phyloP scores from a whole-genome alignment of 2,888 invertebrate genomes.

The Cinara cedri region DNA sequence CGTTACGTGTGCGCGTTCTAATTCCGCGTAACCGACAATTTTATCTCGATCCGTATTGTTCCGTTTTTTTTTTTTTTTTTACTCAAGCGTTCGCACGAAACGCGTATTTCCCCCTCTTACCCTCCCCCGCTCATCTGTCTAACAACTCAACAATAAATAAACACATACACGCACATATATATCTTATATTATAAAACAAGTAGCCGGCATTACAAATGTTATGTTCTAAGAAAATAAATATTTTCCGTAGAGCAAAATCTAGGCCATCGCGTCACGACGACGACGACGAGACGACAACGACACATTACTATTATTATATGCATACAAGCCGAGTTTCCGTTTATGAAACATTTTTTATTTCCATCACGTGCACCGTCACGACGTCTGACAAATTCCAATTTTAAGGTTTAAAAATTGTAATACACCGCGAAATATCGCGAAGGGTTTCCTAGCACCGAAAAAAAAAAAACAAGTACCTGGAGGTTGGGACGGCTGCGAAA shows the following conservation, averaged over 20 bases:
- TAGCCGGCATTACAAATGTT: constrained; percentile 4
- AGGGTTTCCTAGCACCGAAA: too few relatives aligned
- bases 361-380: too few relatives aligned
- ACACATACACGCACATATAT: neutral
- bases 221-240: constrained; percentile 29
- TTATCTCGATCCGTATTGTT: constrained; percentile 38
- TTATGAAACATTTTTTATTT: neutral
- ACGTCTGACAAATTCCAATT: too few relatives aligned
- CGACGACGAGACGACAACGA: constrained; percentile 11
- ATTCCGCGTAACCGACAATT: constrained; percentile 38
- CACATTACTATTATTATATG: too few relatives aligned
- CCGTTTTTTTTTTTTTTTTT: neutral
- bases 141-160: neutral
- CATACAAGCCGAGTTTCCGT: constrained; percentile 5
- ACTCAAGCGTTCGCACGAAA: constrained; percentile 12
- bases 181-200: neutral
- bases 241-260: constrained; percentile 16
- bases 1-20: constrained; percentile 12
- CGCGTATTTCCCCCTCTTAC: neutral
- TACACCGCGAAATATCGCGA: too few relatives aligned
- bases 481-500: too few relatives aligned
- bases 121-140: too few relatives aligned
- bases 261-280: constrained; percentile 11
- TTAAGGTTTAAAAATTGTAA: too few relatives aligned
- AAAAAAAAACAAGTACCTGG: too few relatives aligned